Conservation (phyloP, 2,113 vertebrate genomes). For the Corythoichthys haematopterus region DNA sequence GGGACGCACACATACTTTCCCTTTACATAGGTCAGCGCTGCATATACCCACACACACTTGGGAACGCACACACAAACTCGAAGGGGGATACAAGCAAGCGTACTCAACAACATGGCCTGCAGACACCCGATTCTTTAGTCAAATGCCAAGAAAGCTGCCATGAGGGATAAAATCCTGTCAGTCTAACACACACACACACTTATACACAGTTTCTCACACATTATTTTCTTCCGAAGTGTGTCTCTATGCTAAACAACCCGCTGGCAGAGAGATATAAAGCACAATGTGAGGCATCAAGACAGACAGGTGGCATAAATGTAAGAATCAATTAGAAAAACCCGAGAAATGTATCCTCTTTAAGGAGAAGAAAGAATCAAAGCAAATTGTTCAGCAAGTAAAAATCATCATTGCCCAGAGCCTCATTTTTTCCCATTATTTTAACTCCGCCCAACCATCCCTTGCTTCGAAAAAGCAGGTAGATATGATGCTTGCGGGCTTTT, state of each 20-base stretch:
- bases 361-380: slow-evolving; percentile 17
- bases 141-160: slow-evolving; percentile 49
- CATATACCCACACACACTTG: slow-evolving; percentile 4
- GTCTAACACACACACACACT: slow-evolving; percentile 10
- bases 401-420: slow-evolving; percentile 13
- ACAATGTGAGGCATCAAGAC: slow-evolving; percentile 29
- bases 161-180: slow-evolving; percentile 23
- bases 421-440: slow-evolving; percentile 32
- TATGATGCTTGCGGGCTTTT: slow-evolving; percentile 42
- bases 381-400: slow-evolving; percentile 30
- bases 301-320: slow-evolving; percentile 32
- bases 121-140: slow-evolving; percentile 51
- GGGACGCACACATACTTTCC: slow-evolving; percentile 47
- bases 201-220: slow-evolving; percentile 22
- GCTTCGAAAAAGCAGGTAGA: slow-evolving; percentile 53
- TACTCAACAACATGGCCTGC: slow-evolving; percentile 29
- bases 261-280: slow-evolving; percentile 24
- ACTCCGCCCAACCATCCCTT: slow-evolving; percentile 38
- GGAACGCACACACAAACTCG: slow-evolving; percentile 8
- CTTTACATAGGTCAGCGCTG: slow-evolving; percentile 59
- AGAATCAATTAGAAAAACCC: slow-evolving; percentile 38
- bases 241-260: slow-evolving; percentile 24
- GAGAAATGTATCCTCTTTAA: slow-evolving; percentile 46
- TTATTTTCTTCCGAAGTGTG: slow-evolving; percentile 15
- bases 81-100: slow-evolving; percentile 24